Conservation (phyloP, 2,113 vertebrate genomes). For the Micromys minutus region DNA sequence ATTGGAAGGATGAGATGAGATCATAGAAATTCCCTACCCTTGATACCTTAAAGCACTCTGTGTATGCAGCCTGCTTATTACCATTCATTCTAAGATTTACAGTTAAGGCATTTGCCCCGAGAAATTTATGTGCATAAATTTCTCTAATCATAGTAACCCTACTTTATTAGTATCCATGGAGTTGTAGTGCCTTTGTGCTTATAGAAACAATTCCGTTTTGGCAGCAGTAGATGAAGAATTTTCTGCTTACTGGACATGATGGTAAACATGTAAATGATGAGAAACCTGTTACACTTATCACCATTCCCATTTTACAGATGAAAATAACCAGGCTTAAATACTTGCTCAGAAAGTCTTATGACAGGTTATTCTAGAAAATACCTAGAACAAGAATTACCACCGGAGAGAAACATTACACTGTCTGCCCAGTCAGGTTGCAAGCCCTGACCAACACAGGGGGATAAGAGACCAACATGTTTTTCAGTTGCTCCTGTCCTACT, state of each 20-base stretch:
- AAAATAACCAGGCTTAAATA: neutral
- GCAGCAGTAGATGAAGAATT: neutral
- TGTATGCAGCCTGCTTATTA: neutral
- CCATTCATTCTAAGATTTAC: conserved; percentile 29
- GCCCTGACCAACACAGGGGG: neutral
- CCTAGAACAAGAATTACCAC: neutral
- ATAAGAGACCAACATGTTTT: neutral
- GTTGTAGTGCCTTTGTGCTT: neutral
- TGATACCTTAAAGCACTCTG: neutral
- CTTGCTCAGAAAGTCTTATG: neutral
- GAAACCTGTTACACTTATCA: neutral
- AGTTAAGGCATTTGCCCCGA: conserved; percentile 25
- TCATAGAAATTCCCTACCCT: neutral
- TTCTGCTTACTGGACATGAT: neutral
- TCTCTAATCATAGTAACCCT: neutral
- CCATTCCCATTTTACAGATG: conserved; percentile 32
- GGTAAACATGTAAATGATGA: neutral
- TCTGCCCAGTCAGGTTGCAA: neutral
- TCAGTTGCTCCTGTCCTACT: neutral
- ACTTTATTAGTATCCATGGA: neutral
- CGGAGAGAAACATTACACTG: neutral
- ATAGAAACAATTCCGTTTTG: neutral
- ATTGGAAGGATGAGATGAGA: conserved; percentile 30
- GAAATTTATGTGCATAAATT: conserved; percentile 20
- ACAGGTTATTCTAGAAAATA: neutral